Conservation (phyloP, 2,888 invertebrate genomes). For the Cataglyphis livida region DNA sequence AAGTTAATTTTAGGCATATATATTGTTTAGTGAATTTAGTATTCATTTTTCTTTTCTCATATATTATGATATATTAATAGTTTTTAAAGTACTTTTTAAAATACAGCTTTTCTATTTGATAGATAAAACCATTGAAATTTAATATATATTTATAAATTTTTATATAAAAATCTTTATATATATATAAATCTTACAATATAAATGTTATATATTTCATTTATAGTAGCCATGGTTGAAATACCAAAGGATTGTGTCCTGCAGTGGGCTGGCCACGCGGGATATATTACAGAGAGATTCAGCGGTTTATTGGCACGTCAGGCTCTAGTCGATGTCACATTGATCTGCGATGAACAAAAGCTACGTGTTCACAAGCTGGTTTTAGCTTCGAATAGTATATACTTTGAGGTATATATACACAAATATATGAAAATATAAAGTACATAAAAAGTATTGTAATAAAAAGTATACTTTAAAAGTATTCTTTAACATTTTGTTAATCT, state of each 20-base stretch:
- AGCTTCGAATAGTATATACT: conserved; percentile 91
- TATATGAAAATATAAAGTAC: neutral
- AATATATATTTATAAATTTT: neutral
- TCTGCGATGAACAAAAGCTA: conserved; percentile 91
- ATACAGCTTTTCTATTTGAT: neutral
- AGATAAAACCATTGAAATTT: neutral
- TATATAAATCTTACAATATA: conserved; percentile 15
- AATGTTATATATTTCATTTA: conserved; percentile 30
- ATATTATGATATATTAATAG: neutral
- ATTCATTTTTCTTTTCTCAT: neutral
- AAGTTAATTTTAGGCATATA: conserved; percentile 8
- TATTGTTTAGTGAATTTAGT: neutral
- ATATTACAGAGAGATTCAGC: conserved; percentile 90
- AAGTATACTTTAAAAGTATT: neutral
- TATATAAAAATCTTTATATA: too few relatives aligned
- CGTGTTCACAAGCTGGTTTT: conserved; percentile 91
- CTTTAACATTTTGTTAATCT: neutral
- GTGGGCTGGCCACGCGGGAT: conserved; percentile 90
- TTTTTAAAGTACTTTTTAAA: neutral
- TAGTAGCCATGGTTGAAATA: conserved; percentile 79
- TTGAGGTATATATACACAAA: conserved; percentile 87
- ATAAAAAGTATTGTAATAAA: neutral
- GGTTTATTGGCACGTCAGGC: conserved; percentile 91
- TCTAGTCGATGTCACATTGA: conserved; percentile 91
- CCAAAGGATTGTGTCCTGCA: conserved; percentile 87